Evolutionary conservation across 2,113 vertebrate genomes (phyloP).

Genomic region (Leptobrachium ailaonicum): DNA sequence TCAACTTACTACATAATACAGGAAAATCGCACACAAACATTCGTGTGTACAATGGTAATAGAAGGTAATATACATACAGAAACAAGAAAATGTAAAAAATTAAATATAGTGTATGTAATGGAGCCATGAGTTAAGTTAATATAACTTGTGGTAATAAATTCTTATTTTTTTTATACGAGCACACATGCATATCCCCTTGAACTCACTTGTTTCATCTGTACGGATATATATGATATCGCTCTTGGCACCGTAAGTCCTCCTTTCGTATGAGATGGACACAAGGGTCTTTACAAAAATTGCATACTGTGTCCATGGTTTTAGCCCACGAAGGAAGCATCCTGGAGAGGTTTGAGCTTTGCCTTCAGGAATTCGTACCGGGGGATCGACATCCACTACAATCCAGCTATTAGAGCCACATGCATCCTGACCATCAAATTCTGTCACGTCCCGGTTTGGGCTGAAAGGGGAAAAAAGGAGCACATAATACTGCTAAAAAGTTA

Average conservation of each 20-base stretch:
- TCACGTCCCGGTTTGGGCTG: conserved; percentile 91
- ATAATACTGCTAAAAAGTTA: too few species aligned
- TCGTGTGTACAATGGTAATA: too few species aligned
- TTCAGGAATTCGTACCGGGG: conserved; percentile 73
- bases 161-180: too few species aligned
- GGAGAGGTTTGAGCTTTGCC: conserved; percentile 73
- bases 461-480: not conserved
- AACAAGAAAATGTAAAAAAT: too few species aligned
- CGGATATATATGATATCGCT: conserved; percentile 93
- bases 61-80: too few species aligned
- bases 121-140: too few species aligned
- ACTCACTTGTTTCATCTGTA: conserved; percentile 88
- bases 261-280: conserved; percentile 89
- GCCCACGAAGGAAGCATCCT: conserved; percentile 75
- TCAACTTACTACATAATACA: too few species aligned
- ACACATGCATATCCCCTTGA: too few species aligned
- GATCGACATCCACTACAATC: conserved; percentile 91
- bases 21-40: too few species aligned
- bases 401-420: conserved; percentile 96
- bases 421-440: conserved; percentile 94
- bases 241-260: conserved; percentile 89
- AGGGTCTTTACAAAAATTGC: conserved; percentile 95
- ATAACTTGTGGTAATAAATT: too few species aligned
- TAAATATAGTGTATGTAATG: too few species aligned
- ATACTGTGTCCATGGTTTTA: conserved; percentile 97